Base-by-base conservation (phyloP, 2,888 invertebrate species). In the Phengaris alcon region DNA sequence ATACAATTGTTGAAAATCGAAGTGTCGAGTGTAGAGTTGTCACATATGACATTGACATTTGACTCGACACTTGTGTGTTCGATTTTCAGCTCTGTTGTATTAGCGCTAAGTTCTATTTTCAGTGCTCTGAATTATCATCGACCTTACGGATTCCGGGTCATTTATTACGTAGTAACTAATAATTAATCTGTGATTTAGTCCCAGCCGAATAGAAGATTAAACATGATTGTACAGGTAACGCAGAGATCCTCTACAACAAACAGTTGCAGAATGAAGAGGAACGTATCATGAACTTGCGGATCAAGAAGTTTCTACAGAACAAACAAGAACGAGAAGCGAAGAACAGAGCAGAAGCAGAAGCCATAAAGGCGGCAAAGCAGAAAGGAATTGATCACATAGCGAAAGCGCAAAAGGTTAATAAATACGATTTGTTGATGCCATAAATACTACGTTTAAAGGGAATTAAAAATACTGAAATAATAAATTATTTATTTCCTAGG, bases 211-310 rank as follows among this genome's bases (percentile, higher is more conserved):
- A 59, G 15, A 4, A 59, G 22, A 9, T 5, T 15, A 22, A 22
- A 22, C 22, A 6, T 64, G 35, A 35, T 35, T 35, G 13, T 54
- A 0, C 80, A 91, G 94, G 95, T 3, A 96, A 95, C 81, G 93
- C 94, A 35, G 95, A 95, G 79, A 88, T 95, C 2, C 92, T 94
- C 22, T 94, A 94, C 81, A 95, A 94, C 84, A 95, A 94, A 80
- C 93, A 94, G 75, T 86, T 96, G 52, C 95, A 96, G 82, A 93
- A 93, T 77, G 95, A 96, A 81, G 96, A 96, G 81, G 94, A 95
- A 22, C 92, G 95, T 77, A 94, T 96, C 76, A 94, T 95, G 82
- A 95, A 96, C 81, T 83, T 95, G 77, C 94, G 96, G 74, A 95
- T 96, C 80, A 88, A 93, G 79, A 95, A 95, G 85, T 96, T 95